Base-by-base conservation (phyloP, 2,888 invertebrate species). In the Selenia dentaria region DNA sequence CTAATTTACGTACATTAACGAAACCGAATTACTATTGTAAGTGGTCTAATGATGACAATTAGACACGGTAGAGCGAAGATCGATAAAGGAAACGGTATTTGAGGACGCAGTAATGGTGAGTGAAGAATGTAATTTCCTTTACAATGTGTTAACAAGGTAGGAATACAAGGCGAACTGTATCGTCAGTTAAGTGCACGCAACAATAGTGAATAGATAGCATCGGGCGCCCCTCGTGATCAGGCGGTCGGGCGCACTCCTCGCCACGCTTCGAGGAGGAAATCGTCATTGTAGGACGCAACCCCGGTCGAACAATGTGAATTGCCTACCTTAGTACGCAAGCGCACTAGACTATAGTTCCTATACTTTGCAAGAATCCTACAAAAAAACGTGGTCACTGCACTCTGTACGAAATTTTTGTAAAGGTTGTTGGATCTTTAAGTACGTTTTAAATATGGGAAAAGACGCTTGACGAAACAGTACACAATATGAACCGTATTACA, bases 131-230 rank as follows among this genome's bases (percentile, higher is more conserved):
- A 86, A 87, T 89, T 89, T 88, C 85, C 87, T 84, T 79, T 83
- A 88, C 85, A 83, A 85, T 80, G 86, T 89, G 89, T 87, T 89
- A 90, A 89, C 89, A 89, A 89, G 88, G 74, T 70, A 74, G 74
- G 67, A 74, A 74, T 71, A 77, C 68, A 69, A 71, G 67, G 69
- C 68, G 73, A 70, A 75, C 74, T 74, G 62, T 79, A 79, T 83
- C 56, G 85, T 79, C 82, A 79, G 79, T 87, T 85, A 88, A 86
- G 83, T 89, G 84, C 88, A 86, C 83, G 83, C 82, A 82, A 87
- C 86, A 84, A 85, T 83, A 64, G 77, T 69, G 69, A 71, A 67
- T 71, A 85, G 87, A 89, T 90, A 87, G 72, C 73, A 88, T 89
- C 88, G 62, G 68, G 76, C 75, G 77, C 83, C 83, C 78, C 73